A percentile compares a stretch with the other conserved stretches of the same genome.
Conservation (phyloP, 2,888 invertebrate genomes). For the Achlya flavicornis region DNA sequence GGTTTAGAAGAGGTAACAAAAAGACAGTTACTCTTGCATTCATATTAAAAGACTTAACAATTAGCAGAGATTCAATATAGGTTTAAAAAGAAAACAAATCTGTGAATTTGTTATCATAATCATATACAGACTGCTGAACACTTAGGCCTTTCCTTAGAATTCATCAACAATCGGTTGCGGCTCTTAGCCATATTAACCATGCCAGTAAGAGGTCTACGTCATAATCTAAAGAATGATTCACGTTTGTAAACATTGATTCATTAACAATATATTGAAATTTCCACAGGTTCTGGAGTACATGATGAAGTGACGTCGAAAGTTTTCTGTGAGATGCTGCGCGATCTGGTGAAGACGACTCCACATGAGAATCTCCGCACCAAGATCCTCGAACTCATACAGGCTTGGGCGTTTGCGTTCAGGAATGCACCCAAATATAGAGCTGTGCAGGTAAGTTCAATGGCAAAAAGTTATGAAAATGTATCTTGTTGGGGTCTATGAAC, state of each 20-base stretch:
- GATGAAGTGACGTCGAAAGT: constrained; percentile 95
- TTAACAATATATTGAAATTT: background rate
- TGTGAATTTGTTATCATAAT: no score
- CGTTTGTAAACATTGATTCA: constrained; percentile 8
- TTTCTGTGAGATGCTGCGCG: constrained; percentile 97
- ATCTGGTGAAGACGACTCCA: constrained; percentile 91
- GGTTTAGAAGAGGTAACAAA: no score
- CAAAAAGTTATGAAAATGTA: background rate
- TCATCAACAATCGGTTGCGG: no score
- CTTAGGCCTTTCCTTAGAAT: no score
- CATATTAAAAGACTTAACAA: no score
- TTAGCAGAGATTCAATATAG: no score
- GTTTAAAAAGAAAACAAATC: no score
- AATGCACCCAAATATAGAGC: constrained; percentile 94
- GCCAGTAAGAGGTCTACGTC: background rate
- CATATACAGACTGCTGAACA: no score
- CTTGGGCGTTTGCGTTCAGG: constrained; percentile 99
- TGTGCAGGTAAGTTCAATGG: constrained; percentile 87
- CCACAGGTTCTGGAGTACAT: constrained; percentile 89
- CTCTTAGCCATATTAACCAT: no score
- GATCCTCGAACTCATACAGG: constrained; percentile 96
- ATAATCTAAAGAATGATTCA: constrained; percentile 14
- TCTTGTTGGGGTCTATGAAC: no score
- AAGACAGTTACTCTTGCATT: no score
- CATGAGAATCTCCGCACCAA: constrained; percentile 93